Evolutionary conservation across 2,797 vertebrate species (phyloP), one percentile per base, ranked within the genome.

Genomic region (Phaenicophaeus curvirostris): DNA sequence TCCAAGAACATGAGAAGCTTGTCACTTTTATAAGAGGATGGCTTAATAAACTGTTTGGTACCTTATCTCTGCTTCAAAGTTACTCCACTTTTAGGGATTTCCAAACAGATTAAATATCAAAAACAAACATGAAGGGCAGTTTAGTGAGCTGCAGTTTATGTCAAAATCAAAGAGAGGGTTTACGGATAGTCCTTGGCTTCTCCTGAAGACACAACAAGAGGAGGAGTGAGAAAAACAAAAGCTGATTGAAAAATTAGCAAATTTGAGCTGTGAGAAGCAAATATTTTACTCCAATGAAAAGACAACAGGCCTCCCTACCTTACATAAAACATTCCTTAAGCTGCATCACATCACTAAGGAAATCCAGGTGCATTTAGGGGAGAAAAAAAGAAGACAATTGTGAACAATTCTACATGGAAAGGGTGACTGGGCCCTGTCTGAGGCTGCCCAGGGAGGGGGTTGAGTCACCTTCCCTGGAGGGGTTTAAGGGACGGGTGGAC

Each of bases 101-200:
- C 92, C 89, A 95, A 96, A 96, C 35, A 95, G 68, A 91, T 96
- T 88, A 95, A 96, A 90, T 87, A 97, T 65, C 14, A 94, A 96
- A 96, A 97, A 81, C 66, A 96, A 93, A 90, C 78, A 57, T 13
- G 28, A 73, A 85, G 33, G 72, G 78, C 58, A 81, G 73, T 87
- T 92, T 55, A 84, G 88, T 76, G 94, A 96, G 84, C 84, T 96
- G 80, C 63, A 76, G 72, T 35, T 94, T 51, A 50, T 50, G 57
- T 72, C 61, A 81, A 93, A 92, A 96, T 95, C 93, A 95, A 95
- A 96, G 85, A 63, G 39, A 46, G 13, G 8, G 39, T 88, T 94
- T 91, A 91, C 53, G 69, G 46, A 17, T 7, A 88, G 62, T 18
- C 30, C 42, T 66, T 13, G 8, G 8, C 18, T 35, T 86, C 35